A percentile compares a stretch with the other conserved stretches of the same genome.
phyloP scores from a whole-genome alignment of 2,113 vertebrate genomes.

The Kryptolebias marmoratus region DNA sequence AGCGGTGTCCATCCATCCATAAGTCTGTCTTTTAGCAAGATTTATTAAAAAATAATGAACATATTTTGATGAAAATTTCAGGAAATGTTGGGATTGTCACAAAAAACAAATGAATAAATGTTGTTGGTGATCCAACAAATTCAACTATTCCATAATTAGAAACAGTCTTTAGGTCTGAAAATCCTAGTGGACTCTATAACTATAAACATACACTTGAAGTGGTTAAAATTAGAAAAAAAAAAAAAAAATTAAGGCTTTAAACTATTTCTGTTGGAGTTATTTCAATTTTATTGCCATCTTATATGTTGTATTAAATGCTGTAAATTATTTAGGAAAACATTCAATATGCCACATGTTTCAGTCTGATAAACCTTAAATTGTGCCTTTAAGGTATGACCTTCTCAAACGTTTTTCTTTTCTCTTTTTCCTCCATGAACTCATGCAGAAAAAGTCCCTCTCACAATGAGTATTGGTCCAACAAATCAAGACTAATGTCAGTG shows the following conservation, averaged over 20 bases:
- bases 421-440: conserved; percentile 44
- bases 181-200: too few species aligned
- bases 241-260: background rate
- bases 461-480: conserved; percentile 55
- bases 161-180: too few species aligned
- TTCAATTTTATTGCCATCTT: conserved; percentile 3
- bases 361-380: conserved; percentile 9
- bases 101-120: too few species aligned
- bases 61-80: too few species aligned
- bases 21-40: too few species aligned
- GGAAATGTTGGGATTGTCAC: too few species aligned
- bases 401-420: conserved; percentile 15
- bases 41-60: too few species aligned
- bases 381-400: conserved; percentile 18
- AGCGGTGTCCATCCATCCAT: too few species aligned
- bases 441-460: conserved; percentile 28
- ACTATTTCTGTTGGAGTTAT: background rate
- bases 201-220: background rate
- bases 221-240: background rate
- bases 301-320: conserved; percentile 6
- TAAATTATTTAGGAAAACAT: conserved; percentile 12
- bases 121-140: too few species aligned
- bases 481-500: conserved; percentile 59
- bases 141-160: too few species aligned
- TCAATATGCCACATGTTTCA: conserved; percentile 35